A percentile compares a stretch with the other conserved stretches of the same genome.
Evolutionary conservation across 2,888 invertebrate genomes (phyloP).

Genomic region (Myopa tessellatipennis): DNA sequence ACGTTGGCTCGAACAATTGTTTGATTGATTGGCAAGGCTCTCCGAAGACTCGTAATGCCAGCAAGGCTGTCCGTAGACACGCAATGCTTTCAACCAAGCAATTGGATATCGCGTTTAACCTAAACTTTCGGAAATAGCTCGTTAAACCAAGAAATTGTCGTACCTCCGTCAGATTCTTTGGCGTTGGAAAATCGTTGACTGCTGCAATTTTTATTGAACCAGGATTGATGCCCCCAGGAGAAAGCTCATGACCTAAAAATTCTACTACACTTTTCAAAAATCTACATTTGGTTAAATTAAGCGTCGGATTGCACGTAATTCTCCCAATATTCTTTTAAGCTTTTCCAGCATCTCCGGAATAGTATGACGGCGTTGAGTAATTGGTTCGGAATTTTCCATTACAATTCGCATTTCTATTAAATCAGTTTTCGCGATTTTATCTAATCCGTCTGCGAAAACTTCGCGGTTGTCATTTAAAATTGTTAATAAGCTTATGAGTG

Average conservation of each 20-base stretch:
- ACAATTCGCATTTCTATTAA: slow-evolving; percentile 25
- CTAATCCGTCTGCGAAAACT: slow-evolving; percentile 9
- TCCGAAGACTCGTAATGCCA: too few species aligned
- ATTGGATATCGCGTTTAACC: too few species aligned
- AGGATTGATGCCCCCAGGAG: too few species aligned
- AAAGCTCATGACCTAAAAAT: slow-evolving; percentile 37
- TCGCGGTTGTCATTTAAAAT: slow-evolving; percentile 20
- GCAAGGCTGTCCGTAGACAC: too few species aligned
- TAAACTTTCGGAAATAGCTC: slow-evolving; percentile 21
- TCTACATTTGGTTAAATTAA: slow-evolving; percentile 20
- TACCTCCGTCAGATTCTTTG: too few species aligned
- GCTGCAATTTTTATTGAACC: too few species aligned
- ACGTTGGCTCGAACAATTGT: too few species aligned
- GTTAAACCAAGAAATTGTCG: slow-evolving; percentile 26
- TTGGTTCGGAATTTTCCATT: too few species aligned
- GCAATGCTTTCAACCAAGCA: too few species aligned
- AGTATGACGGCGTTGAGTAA: slow-evolving; percentile 17
- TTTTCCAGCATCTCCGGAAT: slow-evolving; percentile 36
- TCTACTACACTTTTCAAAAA: slow-evolving; percentile 12
- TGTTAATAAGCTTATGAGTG: neutral
- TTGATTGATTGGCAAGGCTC: too few species aligned
- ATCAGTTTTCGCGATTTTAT: slow-evolving; percentile 16
- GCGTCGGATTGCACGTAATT: slow-evolving; percentile 25
- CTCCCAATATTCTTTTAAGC: slow-evolving; percentile 30
- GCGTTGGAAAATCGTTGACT: too few species aligned